Base-by-base conservation (phyloP, 2,888 invertebrate species). In the Dinocampus coccinellae region DNA sequence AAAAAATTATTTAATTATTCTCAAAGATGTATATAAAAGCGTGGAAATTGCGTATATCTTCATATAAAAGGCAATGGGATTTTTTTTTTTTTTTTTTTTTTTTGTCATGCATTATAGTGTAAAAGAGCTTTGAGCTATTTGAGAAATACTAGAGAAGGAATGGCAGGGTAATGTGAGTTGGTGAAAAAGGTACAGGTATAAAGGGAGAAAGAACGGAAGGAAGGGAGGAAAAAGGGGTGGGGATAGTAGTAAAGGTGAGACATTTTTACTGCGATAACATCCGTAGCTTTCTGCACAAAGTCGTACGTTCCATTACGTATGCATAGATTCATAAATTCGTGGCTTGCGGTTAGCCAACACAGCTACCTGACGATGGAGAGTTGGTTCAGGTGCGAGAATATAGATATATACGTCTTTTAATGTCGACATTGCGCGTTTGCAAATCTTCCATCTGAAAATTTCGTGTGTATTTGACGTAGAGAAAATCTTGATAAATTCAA, bases 321-420 rank as follows among this genome's bases (percentile, higher is more conserved):
- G 74, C 77, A 77, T 77, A 73, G 77, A 74, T 76, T 73, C 75
- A 75, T 77, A 76, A 77, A 77, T 77, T 76, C 55, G 68, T 69
- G 61, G 66, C 63, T 74, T 61, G 70, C 55, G 63, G 75, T 69
- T 73, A 69, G 39, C 71, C 67, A 66, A 63, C 64, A 60, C 53
- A 64, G 55, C 67, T 66, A n/a, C n/a, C 61, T 16, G 61, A 67
- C 53, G 62, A 57, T 47, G 22, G 63, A 47, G 39, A 16, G 36
- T n/a, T n/a, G 65, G 33, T 52, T n/a, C 60, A 65, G 61, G 68
- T 34, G 62, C 47, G 9, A 52, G 39, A 34, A 20, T 1, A 47
- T 20, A 47, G 16, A 47, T 47, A 16, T 16, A n/a, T n/a, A 39
- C n/a, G 33, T 52, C 52, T 64, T 64, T 64, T 64, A 64, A 53